Evolutionary conservation across 2,888 invertebrate species (phyloP).

Genomic region (Dynastes grantii): DNA sequence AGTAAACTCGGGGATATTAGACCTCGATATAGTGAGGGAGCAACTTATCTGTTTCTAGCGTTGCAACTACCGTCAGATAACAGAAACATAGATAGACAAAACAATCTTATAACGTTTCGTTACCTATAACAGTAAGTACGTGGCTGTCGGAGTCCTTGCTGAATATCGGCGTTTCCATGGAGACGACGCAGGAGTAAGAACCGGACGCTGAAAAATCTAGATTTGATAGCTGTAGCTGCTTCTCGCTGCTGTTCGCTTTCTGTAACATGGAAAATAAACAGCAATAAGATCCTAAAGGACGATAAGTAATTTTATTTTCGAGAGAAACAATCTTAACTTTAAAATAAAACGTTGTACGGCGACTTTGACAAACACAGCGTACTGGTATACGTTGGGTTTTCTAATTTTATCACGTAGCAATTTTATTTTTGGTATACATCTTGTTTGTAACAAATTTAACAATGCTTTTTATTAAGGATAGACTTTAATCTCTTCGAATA

Average conservation of each 20-base stretch:
- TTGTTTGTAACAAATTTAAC: too few relatives aligned
- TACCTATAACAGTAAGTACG: conserved; percentile 86
- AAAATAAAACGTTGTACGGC: not conserved
- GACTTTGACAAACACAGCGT: not conserved
- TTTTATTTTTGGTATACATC: too few relatives aligned
- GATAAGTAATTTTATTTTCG: conserved; percentile 6
- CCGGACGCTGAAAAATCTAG: conserved; percentile 86
- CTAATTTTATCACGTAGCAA: too few relatives aligned
- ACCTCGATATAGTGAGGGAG: conserved; percentile 15
- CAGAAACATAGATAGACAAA: conserved; percentile 29
- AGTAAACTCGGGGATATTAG: conserved; percentile 8
- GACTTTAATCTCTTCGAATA: too few relatives aligned
- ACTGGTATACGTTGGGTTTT: too few relatives aligned
- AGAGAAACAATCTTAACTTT: conserved; percentile 3
- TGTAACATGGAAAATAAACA: conserved; percentile 68
- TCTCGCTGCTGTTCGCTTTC: conserved; percentile 78
- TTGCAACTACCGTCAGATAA: conserved; percentile 25
- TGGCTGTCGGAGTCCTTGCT: conserved; percentile 85
- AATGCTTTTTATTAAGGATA: too few relatives aligned
- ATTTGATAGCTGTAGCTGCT: conserved; percentile 81
- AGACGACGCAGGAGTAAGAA: conserved; percentile 86
- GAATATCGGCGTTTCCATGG: conserved; percentile 86
- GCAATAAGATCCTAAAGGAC: not conserved
- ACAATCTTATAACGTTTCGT: conserved; percentile 57
- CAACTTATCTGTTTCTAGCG: conserved; percentile 30